Evolutionary conservation across 2,888 invertebrate species (phyloP).

Genomic region (Caenorhabditis sinica): DNA sequence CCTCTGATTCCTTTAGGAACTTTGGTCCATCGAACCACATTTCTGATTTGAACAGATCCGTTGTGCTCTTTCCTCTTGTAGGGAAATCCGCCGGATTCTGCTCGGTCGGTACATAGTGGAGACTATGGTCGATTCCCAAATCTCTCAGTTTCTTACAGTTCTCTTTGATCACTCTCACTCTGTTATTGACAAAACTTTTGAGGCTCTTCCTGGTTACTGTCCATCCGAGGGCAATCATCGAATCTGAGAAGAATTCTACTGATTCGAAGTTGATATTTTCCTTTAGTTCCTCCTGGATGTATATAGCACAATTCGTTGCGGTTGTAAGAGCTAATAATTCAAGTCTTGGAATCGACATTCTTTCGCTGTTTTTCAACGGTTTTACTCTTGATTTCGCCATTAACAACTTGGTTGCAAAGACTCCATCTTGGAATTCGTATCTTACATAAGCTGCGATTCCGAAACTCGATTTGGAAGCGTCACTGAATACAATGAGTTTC

Average conservation of each 20-base stretch:
- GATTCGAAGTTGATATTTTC: neutral
- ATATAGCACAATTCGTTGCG: conserved; percentile 28
- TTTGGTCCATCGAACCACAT: neutral
- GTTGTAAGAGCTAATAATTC: conserved; percentile 56
- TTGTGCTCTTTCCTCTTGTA: neutral
- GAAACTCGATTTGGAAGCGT: conserved; percentile 6
- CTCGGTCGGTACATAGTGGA: neutral
- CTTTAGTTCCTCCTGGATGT: conserved; percentile 15
- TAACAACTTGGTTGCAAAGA: neutral
- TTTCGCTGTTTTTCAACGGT: conserved; percentile 11
- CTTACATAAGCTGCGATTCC: conserved; percentile 8
- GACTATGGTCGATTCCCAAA: neutral
- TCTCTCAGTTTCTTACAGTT: conserved; percentile 2
- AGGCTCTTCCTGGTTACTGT: neutral
- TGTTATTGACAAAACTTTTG: conserved; percentile 1
- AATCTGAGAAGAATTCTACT: conserved; percentile 56
- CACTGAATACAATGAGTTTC: conserved; percentile 9
- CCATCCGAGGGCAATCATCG: conserved; percentile 51
- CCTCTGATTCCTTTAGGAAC: neutral
- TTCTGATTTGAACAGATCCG: neutral
- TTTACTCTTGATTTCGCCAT: conserved; percentile 46
- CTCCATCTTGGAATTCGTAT: neutral
- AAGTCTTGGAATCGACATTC: conserved; percentile 57
- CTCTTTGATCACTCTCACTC: neutral
- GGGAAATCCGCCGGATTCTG: neutral